These are phyloP conservation scores for Crocidura indochinensis DNA, from an alignment of 2,797 vertebrate genomes.

Conservation along the genomic window DNA sequence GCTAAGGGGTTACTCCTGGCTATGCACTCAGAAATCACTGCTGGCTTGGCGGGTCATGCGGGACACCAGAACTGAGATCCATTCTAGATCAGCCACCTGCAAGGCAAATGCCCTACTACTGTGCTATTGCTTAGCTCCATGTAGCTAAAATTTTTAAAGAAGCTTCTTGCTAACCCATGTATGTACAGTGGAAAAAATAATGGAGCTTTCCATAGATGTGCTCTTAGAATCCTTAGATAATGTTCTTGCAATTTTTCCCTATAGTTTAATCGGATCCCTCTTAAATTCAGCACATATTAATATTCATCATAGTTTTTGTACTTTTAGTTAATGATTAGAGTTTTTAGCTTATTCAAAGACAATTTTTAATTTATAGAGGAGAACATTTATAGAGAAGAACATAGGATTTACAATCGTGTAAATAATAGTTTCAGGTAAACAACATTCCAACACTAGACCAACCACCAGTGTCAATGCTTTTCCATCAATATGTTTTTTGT, in stretches of 20 bases:
- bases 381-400: constrained; percentile 26
- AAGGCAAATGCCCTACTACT: too few relatives aligned
- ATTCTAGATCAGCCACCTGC: too few relatives aligned
- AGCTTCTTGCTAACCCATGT: neutral
- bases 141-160: constrained; percentile 52
- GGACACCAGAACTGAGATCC: too few relatives aligned
- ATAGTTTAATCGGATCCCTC: neutral
- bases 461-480: too few relatives aligned
- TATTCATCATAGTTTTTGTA: constrained; percentile 13
- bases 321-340: neutral
- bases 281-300: neutral
- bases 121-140: neutral
- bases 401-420: too few relatives aligned
- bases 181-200: neutral
- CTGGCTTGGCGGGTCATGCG: too few relatives aligned
- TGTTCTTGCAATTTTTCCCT: constrained; percentile 36
- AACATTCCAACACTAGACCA: too few relatives aligned
- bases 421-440: too few relatives aligned
- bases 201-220: neutral
- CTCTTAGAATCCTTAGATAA: constrained; percentile 25
- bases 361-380: constrained; percentile 33
- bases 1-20: too few relatives aligned
- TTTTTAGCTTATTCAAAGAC: constrained; percentile 47
- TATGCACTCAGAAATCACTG: too few relatives aligned
- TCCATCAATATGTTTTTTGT: too few relatives aligned